Conservation (phyloP, 1,140 invertebrate genomes). For the Pseudomyrmex cubaensis region DNA sequence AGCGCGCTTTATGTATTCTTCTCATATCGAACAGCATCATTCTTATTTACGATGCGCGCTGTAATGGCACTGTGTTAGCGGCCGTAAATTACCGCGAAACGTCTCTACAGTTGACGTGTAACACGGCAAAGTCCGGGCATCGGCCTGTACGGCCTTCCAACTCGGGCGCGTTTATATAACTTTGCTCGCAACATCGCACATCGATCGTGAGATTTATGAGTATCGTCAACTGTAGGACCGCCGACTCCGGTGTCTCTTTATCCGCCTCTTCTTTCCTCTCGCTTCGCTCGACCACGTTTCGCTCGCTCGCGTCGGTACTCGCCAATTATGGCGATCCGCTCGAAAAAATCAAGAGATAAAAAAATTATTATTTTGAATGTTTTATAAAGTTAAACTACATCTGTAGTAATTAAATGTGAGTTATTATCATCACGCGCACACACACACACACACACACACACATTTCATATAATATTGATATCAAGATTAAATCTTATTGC, state of each 20-base stretch:
- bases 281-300: neutral
- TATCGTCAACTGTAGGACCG: slow-evolving; percentile 57
- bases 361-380: slow-evolving; percentile 7
- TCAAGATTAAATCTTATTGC: neutral
- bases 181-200: slow-evolving; percentile 70
- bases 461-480: neutral
- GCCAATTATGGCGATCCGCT: slow-evolving; percentile 62
- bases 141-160: slow-evolving; percentile 74
- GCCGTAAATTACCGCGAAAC: slow-evolving; percentile 74
- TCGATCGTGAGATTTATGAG: slow-evolving; percentile 80
- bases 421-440: too few relatives aligned
- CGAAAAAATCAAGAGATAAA: slow-evolving; percentile 23
- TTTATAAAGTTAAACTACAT: too few relatives aligned
- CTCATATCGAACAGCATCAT: slow-evolving; percentile 58
- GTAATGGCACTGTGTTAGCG: slow-evolving; percentile 71
- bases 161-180: slow-evolving; percentile 71
- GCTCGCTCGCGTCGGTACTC: slow-evolving; percentile 25
- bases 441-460: too few relatives aligned
- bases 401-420: too few relatives aligned
- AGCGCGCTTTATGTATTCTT: slow-evolving; percentile 20
- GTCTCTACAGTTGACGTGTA: slow-evolving; percentile 75
- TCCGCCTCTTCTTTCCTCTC: neutral
- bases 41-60: slow-evolving; percentile 67
- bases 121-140: slow-evolving; percentile 74
- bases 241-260: neutral